A percentile compares a stretch with the other conserved stretches of the same genome.
Conservation (phyloP, 2,113 vertebrate species). For the Rynchops niger region DNA sequence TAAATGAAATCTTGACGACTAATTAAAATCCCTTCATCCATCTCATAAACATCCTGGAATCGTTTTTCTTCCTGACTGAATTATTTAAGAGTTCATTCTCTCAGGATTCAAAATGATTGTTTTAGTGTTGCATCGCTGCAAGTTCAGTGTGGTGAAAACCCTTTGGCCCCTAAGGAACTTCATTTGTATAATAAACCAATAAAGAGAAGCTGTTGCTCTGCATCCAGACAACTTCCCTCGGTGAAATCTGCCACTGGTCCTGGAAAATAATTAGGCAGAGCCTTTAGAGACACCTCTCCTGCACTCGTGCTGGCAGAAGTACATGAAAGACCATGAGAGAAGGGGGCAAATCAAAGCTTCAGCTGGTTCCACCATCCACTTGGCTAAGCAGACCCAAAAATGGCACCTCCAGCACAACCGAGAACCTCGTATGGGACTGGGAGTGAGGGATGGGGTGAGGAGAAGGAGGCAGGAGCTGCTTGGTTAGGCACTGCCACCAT, state of each 20-base stretch:
- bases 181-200: background rate
- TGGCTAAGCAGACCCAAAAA: background rate
- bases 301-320: background rate
- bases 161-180: background rate
- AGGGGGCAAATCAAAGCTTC: background rate
- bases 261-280: background rate
- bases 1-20: constrained; percentile 1
- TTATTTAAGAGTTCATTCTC: constrained; percentile 19
- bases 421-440: background rate
- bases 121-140: background rate
- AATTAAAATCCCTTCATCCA: constrained; percentile 57
- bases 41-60: constrained; percentile 32
- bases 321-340: background rate
- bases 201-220: background rate
- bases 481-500: background rate
- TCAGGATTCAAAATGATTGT: background rate
- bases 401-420: background rate
- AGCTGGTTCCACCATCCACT: background rate
- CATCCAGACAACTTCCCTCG: background rate
- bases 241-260: background rate
- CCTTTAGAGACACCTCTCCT: background rate
- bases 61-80: background rate
- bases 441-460: background rate
- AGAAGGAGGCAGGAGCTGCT: background rate
- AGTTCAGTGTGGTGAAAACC: background rate